Percentiles rank a stretch among this genome's conserved stretches.
These are phyloP conservation scores for Vireo altiloquus DNA, from an alignment of 2,113 vertebrate genomes.

Conservation along the genomic window DNA sequence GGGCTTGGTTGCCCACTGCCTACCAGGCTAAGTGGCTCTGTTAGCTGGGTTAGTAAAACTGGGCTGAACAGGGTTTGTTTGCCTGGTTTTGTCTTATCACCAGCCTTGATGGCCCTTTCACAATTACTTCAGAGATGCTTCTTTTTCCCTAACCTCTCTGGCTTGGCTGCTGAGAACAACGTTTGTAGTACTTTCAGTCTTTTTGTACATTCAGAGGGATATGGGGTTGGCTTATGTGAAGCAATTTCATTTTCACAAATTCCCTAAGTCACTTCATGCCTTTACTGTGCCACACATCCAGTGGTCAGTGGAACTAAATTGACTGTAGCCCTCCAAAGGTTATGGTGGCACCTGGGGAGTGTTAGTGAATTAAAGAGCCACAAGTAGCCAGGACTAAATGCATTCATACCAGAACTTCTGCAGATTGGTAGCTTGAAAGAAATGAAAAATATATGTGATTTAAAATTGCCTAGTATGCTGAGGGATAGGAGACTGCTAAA, in stretches of 20 bases:
- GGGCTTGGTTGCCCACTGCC: neutral
- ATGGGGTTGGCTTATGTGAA: neutral
- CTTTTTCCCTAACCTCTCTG: neutral
- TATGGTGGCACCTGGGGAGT: neutral
- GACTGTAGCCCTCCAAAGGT: neutral
- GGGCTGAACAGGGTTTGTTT: neutral
- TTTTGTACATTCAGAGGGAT: neutral
- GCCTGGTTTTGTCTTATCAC: neutral
- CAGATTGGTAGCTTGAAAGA: neutral
- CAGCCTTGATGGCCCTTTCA: neutral
- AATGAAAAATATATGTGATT: neutral
- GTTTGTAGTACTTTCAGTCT: neutral
- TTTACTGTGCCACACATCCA: neutral
- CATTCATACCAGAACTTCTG: neutral
- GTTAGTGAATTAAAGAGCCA: neutral
- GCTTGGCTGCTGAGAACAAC: neutral
- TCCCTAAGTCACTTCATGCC: neutral
- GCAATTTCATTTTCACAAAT: neutral
- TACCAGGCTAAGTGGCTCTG: neutral
- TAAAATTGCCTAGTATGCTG: neutral
- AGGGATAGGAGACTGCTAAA: neutral
- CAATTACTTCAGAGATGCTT: neutral
- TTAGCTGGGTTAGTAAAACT: neutral
- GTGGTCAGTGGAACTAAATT: neutral
- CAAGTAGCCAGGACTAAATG: neutral